These are phyloP conservation scores for Zeugodacus cucurbitae DNA, from an alignment of 1,140 invertebrate genomes.

Conservation along the genomic window DNA sequence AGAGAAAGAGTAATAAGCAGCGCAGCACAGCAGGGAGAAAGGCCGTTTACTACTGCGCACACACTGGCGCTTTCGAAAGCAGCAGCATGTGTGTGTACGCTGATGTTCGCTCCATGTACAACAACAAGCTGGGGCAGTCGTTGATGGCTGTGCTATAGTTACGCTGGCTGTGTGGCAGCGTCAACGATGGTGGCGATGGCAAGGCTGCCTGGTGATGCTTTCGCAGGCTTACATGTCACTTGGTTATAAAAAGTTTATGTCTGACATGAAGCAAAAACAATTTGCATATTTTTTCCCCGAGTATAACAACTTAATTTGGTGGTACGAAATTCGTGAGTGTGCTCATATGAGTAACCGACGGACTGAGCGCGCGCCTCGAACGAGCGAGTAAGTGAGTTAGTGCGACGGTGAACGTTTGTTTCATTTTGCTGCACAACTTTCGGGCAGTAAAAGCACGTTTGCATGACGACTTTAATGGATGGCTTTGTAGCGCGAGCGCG, in stretches of 20 bases:
- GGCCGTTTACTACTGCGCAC: background rate
- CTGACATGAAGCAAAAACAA: constrained; percentile 47
- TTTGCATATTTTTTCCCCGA: constrained; percentile 45
- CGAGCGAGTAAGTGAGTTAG: background rate
- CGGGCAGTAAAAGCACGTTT: background rate
- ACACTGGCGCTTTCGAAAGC: no score
- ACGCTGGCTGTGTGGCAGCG: background rate
- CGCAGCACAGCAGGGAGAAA: background rate
- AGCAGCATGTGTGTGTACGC: no score
- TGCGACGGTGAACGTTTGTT: background rate
- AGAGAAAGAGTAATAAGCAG: background rate
- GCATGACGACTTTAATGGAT: background rate
- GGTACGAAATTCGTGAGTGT: constrained; percentile 27
- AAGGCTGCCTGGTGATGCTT: constrained; percentile 41
- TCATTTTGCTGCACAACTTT: background rate
- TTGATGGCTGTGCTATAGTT: background rate
- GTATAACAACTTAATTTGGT: constrained; percentile 47
- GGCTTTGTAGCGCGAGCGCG: background rate
- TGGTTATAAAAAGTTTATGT: constrained; percentile 46
- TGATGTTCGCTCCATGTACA: no score
- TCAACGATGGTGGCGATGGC: background rate
- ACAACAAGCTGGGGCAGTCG: background rate
- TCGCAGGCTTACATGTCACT: constrained; percentile 46
- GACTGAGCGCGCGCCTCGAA: background rate
- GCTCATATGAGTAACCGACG: background rate